These are phyloP conservation scores for Trypoxylus dichotomus DNA, from an alignment of 1,140 invertebrate species.

Conservation along the genomic window DNA sequence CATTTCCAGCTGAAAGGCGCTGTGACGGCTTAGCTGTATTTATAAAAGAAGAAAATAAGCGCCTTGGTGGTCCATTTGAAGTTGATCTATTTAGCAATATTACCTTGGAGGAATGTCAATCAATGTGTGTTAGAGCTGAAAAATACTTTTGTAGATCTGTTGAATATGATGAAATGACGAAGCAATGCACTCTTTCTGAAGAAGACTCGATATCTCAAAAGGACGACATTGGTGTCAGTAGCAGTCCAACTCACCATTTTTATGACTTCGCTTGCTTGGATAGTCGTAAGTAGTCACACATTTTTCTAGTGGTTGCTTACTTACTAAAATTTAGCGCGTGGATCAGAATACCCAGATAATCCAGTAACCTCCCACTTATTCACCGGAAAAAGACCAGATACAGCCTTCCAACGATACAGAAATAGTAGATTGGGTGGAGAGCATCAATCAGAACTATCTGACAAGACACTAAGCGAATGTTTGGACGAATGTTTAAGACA, in stretches of 20 bases:
- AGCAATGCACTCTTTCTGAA: slow-evolving; percentile 82
- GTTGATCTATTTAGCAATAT: slow-evolving; percentile 83
- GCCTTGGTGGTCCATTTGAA: slow-evolving; percentile 84
- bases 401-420: slow-evolving; percentile 84
- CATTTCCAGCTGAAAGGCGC: slow-evolving; percentile 70
- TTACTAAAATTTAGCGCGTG: slow-evolving; percentile 60
- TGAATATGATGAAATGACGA: slow-evolving; percentile 85
- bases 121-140: slow-evolving; percentile 51
- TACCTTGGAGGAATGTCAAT: slow-evolving; percentile 78
- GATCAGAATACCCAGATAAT: slow-evolving; percentile 83
- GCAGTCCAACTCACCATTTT: slow-evolving; percentile 78
- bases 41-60: slow-evolving; percentile 85
- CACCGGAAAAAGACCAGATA: slow-evolving; percentile 77
- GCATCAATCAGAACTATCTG: slow-evolving; percentile 87
- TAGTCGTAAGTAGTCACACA: slow-evolving; percentile 70
- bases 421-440: slow-evolving; percentile 82
- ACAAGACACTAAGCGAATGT: slow-evolving; percentile 82
- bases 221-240: slow-evolving; percentile 79
- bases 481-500: slow-evolving; percentile 85
- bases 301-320: background rate
- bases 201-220: slow-evolving; percentile 87
- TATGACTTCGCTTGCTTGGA: slow-evolving; percentile 84
- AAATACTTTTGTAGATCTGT: slow-evolving; percentile 86
- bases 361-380: slow-evolving; percentile 79
- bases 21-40: slow-evolving; percentile 85